Evolutionary conservation across 2,888 invertebrate species (phyloP), one percentile per base, ranked within the genome.

Genomic region (Lycophotia porphyrea): DNA sequence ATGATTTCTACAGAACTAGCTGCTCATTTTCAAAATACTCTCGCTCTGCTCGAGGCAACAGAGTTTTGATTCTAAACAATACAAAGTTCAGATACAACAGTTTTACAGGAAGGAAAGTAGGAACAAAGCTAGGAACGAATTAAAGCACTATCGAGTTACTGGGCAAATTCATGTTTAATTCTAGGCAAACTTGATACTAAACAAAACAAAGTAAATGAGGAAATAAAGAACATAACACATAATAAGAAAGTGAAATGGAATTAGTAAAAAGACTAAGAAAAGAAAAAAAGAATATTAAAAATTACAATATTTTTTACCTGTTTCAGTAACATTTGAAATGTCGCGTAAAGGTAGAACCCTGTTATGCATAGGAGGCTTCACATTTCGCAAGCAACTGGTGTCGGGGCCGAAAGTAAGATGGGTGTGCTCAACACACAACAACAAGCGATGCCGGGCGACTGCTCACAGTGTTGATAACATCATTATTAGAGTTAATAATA

Each of bases 351-450:
- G 92, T 0, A 90, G 81, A 36, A 74, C 67, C 0, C 78, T 91
- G 5, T 71, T 91, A 3, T 78, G 76, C 27, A 64, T 90, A 5
- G 87, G 71, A 8, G 89, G 87, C 2, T 91, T 85, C 65, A 92
- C 86, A 2, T 92, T 90, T 75, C 89, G 87, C 36, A 74, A 80
- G 31, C 87, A 91, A 63, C 73, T 67, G 11, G 65, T 64, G 0
- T 71, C 72, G 5, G 88, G 88, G 21, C 34, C 31, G 13, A 90
- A 85, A 78, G 84, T 74, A 0, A 85, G 90, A 84, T 92, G 92
- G 92, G 81, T 87, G 7, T 88, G 92, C 70, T 89, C 90, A 0
- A 91, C 92, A 0, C 91, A 91, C 65, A 88, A 89, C 66, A 78
- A 85, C 92, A 39, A 39, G 39, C 39, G 39, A 39, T 39, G 92